Conservation (phyloP, 2,113 vertebrate genomes). For the Perca schrenkii region DNA sequence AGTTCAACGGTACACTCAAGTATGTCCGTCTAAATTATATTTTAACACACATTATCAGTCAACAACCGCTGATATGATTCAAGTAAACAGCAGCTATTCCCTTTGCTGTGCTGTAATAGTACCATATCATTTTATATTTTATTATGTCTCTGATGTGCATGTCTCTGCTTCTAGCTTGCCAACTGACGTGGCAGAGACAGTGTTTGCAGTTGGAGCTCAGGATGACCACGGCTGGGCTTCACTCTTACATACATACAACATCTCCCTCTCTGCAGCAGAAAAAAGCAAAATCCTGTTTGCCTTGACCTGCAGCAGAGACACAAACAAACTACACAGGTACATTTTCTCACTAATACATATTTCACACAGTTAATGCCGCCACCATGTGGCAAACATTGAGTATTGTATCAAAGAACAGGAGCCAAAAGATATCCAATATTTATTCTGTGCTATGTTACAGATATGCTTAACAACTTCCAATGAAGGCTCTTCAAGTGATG, state of each 20-base stretch:
- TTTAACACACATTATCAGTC: conserved; percentile 11
- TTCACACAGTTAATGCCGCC: conserved; percentile 40
- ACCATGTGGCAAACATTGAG: conserved; percentile 45
- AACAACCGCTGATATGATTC: background rate
- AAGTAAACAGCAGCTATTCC: conserved; percentile 6
- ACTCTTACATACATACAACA: conserved; percentile 79
- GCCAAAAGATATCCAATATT: background rate
- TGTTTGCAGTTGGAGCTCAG: conserved; percentile 84
- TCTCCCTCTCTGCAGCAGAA: conserved; percentile 79
- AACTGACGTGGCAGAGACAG: conserved; percentile 80
- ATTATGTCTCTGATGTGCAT: conserved; percentile 20
- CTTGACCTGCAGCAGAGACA: conserved; percentile 77
- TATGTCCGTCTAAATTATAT: conserved; percentile 52
- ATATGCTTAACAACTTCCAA: background rate
- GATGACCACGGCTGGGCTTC: conserved; percentile 79
- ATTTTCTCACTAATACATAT: background rate
- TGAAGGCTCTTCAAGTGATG: background rate
- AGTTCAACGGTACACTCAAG: conserved; percentile 82
- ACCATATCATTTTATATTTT: conserved; percentile 2
- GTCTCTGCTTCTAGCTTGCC: conserved; percentile 75
- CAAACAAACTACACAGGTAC: conserved; percentile 79
- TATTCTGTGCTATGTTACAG: background rate
- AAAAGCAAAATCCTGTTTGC: conserved; percentile 83
- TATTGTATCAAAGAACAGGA: background rate
- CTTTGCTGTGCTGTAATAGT: background rate